phyloP scores from a whole-genome alignment of 2,888 invertebrate genomes.

The Seladonia tumulorum region DNA sequence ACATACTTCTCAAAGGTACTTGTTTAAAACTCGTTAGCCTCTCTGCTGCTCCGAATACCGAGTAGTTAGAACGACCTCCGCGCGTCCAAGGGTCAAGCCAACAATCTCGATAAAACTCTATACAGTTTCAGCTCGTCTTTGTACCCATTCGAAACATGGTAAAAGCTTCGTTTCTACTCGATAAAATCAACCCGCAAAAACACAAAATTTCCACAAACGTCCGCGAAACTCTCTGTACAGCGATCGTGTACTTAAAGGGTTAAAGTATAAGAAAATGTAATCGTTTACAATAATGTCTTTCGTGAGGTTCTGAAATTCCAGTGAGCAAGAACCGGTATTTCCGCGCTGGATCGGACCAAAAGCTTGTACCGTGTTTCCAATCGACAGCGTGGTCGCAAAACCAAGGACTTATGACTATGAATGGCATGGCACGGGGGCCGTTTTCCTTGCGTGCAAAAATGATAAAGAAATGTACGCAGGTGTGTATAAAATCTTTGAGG shows the following conservation, averaged over 20 bases:
- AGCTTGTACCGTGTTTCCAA: slow-evolving; percentile 1
- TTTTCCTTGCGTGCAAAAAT: slow-evolving; percentile 23
- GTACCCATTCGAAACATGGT: neutral
- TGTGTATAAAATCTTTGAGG: slow-evolving; percentile 39
- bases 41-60: neutral
- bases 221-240: neutral
- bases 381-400: neutral
- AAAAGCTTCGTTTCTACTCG: neutral
- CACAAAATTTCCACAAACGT: neutral
- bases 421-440: slow-evolving; percentile 11
- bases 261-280: slow-evolving; percentile 23
- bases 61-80: neutral
- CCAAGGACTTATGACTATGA: slow-evolving; percentile 3
- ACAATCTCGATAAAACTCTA: slow-evolving; percentile 4
- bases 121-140: neutral
- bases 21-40: neutral
- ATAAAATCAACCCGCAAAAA: neutral
- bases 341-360: neutral
- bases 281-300: slow-evolving; percentile 14
- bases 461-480: slow-evolving; percentile 3
- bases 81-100: neutral
- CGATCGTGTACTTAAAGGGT: slow-evolving; percentile 6
- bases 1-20: neutral
- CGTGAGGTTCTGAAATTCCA: neutral
- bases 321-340: neutral